Conservation (phyloP, 2,113 vertebrate species). For the Syrrhaptes paradoxus region DNA sequence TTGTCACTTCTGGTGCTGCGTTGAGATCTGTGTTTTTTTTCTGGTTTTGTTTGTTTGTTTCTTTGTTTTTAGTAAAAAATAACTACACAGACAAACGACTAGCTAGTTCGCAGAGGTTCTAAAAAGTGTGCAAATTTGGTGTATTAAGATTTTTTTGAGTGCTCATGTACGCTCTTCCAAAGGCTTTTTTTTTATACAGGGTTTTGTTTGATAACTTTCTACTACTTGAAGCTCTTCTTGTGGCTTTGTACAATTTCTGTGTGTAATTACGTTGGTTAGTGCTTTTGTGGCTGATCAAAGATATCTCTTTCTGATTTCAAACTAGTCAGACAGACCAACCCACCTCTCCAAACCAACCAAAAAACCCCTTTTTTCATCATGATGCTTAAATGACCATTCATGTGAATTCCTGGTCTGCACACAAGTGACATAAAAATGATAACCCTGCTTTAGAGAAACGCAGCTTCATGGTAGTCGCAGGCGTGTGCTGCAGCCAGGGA, state of each 20-base stretch:
- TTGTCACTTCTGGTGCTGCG: neutral
- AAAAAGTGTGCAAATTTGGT: neutral
- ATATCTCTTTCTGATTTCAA: neutral
- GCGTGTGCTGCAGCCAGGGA: neutral
- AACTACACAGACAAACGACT: neutral
- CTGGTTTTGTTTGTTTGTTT: neutral
- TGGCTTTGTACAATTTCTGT: neutral
- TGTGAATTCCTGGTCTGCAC: neutral
- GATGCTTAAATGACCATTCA: neutral
- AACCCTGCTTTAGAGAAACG: neutral
- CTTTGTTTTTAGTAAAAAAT: neutral
- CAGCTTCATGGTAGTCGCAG: neutral
- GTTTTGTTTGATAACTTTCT: neutral
- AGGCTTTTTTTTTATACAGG: no score
- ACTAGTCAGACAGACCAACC: neutral
- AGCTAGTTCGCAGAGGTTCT: neutral
- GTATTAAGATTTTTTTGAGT: neutral
- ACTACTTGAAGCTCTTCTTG: neutral
- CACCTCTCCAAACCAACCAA: rapidly evolving
- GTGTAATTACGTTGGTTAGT: no score
- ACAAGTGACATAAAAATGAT: neutral
- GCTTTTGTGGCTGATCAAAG: neutral
- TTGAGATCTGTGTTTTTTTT: neutral
- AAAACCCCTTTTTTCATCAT: neutral
- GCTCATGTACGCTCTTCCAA: neutral